phyloP scores from a whole-genome alignment of 2,113 vertebrate species.

The Callorhinus ursinus region DNA sequence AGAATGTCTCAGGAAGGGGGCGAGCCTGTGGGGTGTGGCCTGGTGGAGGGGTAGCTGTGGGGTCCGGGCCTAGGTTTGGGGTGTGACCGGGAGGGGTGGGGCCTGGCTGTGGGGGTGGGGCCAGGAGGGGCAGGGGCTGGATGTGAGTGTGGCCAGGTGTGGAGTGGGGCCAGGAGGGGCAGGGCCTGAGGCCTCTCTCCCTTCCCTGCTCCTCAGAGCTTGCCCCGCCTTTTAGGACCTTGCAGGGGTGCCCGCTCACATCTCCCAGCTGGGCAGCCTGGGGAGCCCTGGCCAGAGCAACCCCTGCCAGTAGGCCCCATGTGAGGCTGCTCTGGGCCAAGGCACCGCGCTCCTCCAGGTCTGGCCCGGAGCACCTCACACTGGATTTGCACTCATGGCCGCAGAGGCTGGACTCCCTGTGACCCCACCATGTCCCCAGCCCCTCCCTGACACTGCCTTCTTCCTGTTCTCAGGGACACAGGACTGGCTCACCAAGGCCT shows the following conservation, averaged over 20 bases:
- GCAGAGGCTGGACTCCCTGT: neutral
- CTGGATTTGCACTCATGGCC: fast-evolving
- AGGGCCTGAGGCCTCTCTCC: neutral
- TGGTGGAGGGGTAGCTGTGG: neutral
- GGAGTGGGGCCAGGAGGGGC: neutral
- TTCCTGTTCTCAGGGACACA: fast-evolving
- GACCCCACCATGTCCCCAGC: neutral
- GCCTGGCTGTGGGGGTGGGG: neutral
- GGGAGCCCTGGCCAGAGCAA: too few relatives aligned
- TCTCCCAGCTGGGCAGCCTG: neutral
- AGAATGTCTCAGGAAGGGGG: neutral
- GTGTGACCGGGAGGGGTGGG: neutral
- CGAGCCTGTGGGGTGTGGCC: neutral
- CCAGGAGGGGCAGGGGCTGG: neutral
- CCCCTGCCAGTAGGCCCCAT: neutral
- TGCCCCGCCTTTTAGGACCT: too few relatives aligned
- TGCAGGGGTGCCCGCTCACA: neutral
- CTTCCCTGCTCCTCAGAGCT: neutral
- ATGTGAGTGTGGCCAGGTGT: neutral
- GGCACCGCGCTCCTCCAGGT: neutral
- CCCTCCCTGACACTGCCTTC: fast-evolving
- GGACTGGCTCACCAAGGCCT: neutral
- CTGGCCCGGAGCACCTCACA: fast-evolving
- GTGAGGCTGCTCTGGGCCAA: neutral
- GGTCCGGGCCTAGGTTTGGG: fast-evolving